Conservation (phyloP, 2,797 vertebrate species). For the Sardinella longiceps region DNA sequence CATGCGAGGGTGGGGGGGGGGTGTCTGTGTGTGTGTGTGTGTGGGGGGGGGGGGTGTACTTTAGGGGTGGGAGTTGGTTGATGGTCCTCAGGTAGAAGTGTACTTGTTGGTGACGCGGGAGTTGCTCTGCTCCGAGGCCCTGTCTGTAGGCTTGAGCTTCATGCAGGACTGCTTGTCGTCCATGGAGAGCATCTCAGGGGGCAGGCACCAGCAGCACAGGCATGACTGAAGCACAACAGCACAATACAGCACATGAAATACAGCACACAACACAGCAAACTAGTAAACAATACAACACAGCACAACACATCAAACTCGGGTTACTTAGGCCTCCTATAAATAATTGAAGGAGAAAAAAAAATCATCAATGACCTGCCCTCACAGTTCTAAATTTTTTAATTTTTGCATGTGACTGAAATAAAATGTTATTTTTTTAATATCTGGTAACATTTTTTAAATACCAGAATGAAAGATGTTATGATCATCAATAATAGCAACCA, state of each 20-base stretch:
- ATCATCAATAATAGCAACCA: not conserved
- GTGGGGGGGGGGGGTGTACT: not conserved
- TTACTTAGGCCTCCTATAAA: no score
- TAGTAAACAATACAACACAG: not conserved
- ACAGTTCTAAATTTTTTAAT: not conserved
- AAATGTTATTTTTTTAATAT: not conserved
- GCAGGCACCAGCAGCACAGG: conserved; percentile 93
- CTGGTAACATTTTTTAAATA: not conserved
- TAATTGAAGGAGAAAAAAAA: not conserved
- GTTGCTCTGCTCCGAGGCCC: conserved; percentile 87
- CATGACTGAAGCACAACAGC: conserved; percentile 79
- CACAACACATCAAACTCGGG: not conserved
- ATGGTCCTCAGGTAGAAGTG: conserved; percentile 77
- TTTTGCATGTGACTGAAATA: no score
- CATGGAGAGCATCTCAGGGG: conserved; percentile 86
- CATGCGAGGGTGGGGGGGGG: not conserved
- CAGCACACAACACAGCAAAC: not conserved
- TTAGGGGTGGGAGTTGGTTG: no score
- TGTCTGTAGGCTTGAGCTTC: conserved; percentile 91
- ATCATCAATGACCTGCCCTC: not conserved
- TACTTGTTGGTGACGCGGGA: conserved; percentile 91
- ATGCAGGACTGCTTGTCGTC: conserved; percentile 93
- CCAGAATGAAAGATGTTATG: not conserved
- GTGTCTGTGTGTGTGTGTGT: not conserved
- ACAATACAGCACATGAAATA: not conserved